Conservation (phyloP, 2,113 vertebrate species). For the Austrofundulus limnaeus region DNA sequence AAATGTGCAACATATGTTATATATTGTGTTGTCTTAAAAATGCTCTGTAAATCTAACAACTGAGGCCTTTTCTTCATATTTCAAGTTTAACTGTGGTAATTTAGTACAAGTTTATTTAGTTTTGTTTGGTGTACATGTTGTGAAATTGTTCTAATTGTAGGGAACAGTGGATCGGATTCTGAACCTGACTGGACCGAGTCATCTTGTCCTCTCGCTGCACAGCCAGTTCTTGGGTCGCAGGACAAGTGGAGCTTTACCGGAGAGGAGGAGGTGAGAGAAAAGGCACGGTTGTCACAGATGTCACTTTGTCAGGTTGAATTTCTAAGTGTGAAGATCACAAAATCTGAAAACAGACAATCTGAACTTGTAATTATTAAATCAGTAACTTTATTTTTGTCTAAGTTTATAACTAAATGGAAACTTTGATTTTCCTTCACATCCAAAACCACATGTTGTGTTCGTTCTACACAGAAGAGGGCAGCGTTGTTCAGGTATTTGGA, state of each 20-base stretch:
- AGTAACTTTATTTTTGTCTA: too few relatives aligned
- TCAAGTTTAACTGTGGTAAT: neutral
- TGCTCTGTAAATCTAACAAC: neutral
- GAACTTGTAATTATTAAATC: too few relatives aligned
- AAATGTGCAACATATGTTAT: too few relatives aligned
- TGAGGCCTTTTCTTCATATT: neutral
- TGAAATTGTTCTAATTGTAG: slow-evolving; percentile 8
- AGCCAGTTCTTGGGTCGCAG: slow-evolving; percentile 5
- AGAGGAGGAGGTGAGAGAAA: slow-evolving; percentile 38
- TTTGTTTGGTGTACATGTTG: neutral
- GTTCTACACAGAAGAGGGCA: slow-evolving; percentile 51
- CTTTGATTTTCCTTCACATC: too few relatives aligned
- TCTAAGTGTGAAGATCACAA: too few relatives aligned
- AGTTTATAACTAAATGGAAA: too few relatives aligned
- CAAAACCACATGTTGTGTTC: slow-evolving; percentile 26
- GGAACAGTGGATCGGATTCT: slow-evolving; percentile 2
- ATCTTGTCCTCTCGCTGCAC: neutral
- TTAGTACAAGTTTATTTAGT: neutral
- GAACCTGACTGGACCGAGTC: slow-evolving; percentile 5
- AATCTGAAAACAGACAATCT: too few relatives aligned
- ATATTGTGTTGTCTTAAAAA: too few relatives aligned
- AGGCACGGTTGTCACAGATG: too few relatives aligned
- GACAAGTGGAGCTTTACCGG: slow-evolving; percentile 22
- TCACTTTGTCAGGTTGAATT: too few relatives aligned
- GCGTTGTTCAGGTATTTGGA: slow-evolving; percentile 12